Evolutionary conservation across 2,797 vertebrate species (phyloP).

Genomic region (Lycodopsis pacificus): DNA sequence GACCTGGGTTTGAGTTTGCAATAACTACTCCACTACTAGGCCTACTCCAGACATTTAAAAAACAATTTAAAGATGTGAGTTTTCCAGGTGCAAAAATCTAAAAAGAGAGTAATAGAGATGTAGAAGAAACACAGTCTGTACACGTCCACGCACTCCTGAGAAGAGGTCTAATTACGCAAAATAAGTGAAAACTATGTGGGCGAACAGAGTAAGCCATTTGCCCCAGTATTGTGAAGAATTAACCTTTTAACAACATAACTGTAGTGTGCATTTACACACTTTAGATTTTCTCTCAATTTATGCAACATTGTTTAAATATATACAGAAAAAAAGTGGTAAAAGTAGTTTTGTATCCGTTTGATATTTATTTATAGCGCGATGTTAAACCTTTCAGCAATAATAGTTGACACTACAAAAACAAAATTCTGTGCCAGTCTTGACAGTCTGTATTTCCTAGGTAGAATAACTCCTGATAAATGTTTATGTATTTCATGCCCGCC

Average conservation of each 20-base stretch:
- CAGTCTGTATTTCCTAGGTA: neutral
- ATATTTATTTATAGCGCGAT: neutral
- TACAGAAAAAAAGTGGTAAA: neutral
- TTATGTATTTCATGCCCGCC: slow-evolving; percentile 3
- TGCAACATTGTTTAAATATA: neutral
- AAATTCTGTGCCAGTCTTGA: neutral
- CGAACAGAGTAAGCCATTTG: neutral
- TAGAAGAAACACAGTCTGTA: neutral
- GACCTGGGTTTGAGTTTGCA: neutral
- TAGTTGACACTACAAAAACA: too few relatives aligned
- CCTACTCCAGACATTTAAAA: neutral
- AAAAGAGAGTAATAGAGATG: neutral
- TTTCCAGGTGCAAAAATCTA: neutral
- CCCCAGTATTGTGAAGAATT: neutral
- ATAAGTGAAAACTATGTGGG: slow-evolving; percentile 2
- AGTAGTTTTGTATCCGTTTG: neutral
- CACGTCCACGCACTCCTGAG: neutral
- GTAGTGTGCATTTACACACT: neutral
- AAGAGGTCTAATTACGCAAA: neutral
- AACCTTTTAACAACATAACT: neutral
- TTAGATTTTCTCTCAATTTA: neutral
- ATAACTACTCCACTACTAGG: neutral
- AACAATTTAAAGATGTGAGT: neutral
- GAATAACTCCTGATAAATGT: neutral
- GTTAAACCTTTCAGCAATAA: neutral